These are phyloP conservation scores for Mesitornis unicolor DNA, from an alignment of 2,113 vertebrate genomes.

Conservation along the genomic window DNA sequence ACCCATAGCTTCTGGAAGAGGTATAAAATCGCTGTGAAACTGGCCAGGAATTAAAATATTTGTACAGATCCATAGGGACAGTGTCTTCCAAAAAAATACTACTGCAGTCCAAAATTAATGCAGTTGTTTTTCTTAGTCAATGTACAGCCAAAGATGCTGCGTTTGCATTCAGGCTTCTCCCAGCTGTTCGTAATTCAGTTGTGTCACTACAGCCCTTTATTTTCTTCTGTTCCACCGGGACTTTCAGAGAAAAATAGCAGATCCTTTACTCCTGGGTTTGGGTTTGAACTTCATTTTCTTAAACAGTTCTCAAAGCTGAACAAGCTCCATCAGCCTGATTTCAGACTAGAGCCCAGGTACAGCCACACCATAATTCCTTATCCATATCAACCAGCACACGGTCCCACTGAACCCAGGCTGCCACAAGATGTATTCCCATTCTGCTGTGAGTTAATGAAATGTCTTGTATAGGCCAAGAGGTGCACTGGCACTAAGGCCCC, in stretches of 20 bases:
- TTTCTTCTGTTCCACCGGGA: neutral
- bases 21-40: neutral
- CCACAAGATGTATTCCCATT: neutral
- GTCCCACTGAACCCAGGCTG: neutral
- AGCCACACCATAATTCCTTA: neutral
- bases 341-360: neutral
- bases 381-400: neutral
- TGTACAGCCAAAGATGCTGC: neutral
- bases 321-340: neutral
- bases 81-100: neutral
- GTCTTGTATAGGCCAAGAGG: neutral
- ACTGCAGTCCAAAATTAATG: neutral
- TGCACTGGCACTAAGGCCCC: neutral
- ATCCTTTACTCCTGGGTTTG: neutral
- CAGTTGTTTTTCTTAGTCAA: neutral
- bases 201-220: neutral
- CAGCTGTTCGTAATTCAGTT: neutral
- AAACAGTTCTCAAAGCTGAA: neutral
- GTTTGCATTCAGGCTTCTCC: neutral
- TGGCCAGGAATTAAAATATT: neutral
- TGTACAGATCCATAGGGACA: neutral
- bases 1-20: neutral
- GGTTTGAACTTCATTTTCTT: neutral
- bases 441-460: neutral
- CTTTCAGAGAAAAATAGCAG: neutral